Evolutionary conservation across 2,888 invertebrate species (phyloP), one percentile per base, ranked within the genome.

Genomic region (Craniophora ligustri): DNA sequence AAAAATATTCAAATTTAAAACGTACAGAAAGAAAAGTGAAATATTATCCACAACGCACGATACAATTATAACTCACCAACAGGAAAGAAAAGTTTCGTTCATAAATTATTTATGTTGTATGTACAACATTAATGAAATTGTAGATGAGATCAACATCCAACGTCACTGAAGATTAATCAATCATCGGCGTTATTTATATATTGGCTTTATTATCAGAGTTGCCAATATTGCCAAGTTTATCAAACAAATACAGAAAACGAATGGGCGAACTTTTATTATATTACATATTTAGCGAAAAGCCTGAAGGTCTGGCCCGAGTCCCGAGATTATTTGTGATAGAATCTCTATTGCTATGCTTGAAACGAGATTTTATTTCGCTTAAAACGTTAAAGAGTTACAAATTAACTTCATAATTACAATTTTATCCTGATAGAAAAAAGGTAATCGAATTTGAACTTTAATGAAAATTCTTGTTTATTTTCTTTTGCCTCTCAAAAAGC

Each of bases 231-330:
- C 35, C 1, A 18, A 49, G 26, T 64, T 60, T 59, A 47, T 55
- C 42, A 11, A 60, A 59, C 48, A 49, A 55, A 54, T 59, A 62
- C 57, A 55, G 39, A 55, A 46, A 56, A 67, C 49, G 61, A 80
- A 80, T 64, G 71, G 76, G 78, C 72, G 75, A 82, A 81, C 65
- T 81, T 82, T 56, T 59, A 67, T 71, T 62, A 79, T 2, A 7
- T 21, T 21, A 75, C 71, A 71, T 79, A 75, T 75, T 75, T 73
- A 74, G 59, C 51, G 48, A 36, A 38, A 44, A 19, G 11, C 40
- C 44, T 3, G 7, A 30, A 53, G 35, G 41, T 45, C 23, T 21
- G 11, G 0, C n/a, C 2, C 23, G 10, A 4, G 10, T 16, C 15
- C n/a, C 11, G 30, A 41, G 45, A 64, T 35, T 63, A 32, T 59